Evolutionary conservation across 2,113 vertebrate genomes (phyloP).

Genomic region (Zapornia atra): DNA sequence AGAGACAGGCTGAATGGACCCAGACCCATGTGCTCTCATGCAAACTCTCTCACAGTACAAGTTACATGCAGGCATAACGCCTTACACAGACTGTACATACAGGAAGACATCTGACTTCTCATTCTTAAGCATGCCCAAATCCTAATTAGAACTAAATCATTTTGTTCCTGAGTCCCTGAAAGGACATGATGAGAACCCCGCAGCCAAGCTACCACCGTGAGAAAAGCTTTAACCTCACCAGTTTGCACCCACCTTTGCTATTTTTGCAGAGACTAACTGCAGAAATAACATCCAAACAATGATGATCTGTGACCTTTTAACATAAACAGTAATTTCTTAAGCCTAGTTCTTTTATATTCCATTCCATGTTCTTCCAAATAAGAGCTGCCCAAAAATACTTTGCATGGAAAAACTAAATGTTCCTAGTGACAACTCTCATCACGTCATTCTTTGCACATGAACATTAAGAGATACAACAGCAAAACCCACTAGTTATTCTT

Average conservation of each 20-base stretch:
- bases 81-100: not conserved
- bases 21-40: not conserved
- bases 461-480: slow-evolving; percentile 30
- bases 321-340: not conserved
- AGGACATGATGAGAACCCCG: not conserved
- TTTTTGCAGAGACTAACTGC: not conserved
- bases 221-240: not conserved
- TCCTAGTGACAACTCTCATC: slow-evolving; percentile 50
- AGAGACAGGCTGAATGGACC: not conserved
- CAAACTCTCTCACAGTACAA: not conserved
- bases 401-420: slow-evolving; percentile 27
- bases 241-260: not conserved
- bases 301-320: not conserved
- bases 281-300: not conserved
- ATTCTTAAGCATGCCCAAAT: not conserved
- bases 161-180: not conserved
- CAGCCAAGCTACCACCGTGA: not conserved
- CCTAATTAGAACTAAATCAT: not conserved
- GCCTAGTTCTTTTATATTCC: not conserved
- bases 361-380: not conserved
- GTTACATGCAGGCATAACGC: not conserved
- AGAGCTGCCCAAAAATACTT: slow-evolving; percentile 27
- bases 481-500: not conserved
- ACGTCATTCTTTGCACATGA: not conserved
- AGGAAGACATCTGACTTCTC: not conserved